Percentiles rank a stretch among this genome's conserved stretches.
Evolutionary conservation across 2,888 invertebrate species (phyloP).

Genomic region (Tortricodes alternella): DNA sequence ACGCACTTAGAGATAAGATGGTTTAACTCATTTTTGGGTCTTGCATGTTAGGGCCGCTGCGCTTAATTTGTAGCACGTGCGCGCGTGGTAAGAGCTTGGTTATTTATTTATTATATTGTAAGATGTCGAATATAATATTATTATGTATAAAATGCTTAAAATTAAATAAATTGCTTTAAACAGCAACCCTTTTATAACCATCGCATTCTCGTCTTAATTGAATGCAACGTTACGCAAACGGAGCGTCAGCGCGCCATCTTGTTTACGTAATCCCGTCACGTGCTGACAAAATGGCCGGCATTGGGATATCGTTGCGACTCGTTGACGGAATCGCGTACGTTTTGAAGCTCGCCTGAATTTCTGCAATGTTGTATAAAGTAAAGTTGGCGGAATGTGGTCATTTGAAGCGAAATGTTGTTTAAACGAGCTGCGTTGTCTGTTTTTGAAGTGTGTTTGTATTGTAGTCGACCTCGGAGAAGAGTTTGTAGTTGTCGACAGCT

Average conservation of each 20-base stretch:
- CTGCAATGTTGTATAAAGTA: neutral
- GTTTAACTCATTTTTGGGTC: too few relatives aligned
- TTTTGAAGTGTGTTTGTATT: neutral
- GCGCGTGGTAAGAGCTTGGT: too few relatives aligned
- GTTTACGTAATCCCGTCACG: constrained; percentile 6
- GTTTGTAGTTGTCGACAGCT: too few relatives aligned
- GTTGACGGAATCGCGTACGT: constrained; percentile 8
- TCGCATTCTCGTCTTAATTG: constrained; percentile 1
- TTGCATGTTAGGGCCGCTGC: too few relatives aligned
- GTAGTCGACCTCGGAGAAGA: too few relatives aligned
- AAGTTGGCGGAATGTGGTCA: constrained; percentile 1
- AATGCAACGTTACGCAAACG: constrained; percentile 8
- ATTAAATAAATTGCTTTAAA: too few relatives aligned
- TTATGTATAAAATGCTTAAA: too few relatives aligned
- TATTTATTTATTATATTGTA: too few relatives aligned
- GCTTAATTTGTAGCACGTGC: too few relatives aligned
- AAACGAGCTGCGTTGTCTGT: neutral
- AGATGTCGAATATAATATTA: too few relatives aligned
- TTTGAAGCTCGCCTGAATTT: constrained; percentile 1
- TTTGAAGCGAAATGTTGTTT: neutral
- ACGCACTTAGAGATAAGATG: too few relatives aligned
- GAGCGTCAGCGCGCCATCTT: constrained; percentile 6
- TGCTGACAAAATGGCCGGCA: constrained; percentile 12
- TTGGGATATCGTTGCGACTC: constrained; percentile 1
- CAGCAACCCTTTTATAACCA: neutral